phyloP scores from a whole-genome alignment of 92 coral and sea anemone species.

The Epizoanthus illoricatus region DNA sequence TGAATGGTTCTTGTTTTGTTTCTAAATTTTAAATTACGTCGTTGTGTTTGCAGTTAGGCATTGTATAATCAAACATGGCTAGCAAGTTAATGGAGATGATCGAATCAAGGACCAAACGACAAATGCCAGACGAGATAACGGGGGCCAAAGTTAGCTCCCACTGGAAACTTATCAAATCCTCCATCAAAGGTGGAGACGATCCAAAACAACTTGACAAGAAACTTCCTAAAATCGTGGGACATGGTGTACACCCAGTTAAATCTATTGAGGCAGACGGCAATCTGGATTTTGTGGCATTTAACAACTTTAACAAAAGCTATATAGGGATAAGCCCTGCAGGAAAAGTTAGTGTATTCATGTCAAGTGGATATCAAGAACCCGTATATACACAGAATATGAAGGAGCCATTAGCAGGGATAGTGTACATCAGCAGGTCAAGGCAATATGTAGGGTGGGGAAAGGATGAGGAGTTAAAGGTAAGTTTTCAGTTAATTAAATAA shows the following conservation, averaged over 20 bases:
- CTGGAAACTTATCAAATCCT: conserved; percentile 14
- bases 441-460: conserved; percentile 29
- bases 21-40: too few relatives aligned
- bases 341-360: conserved; percentile 20
- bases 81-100: conserved; percentile 29
- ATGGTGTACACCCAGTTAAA: conserved; percentile 17
- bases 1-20: too few relatives aligned
- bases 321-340: conserved; percentile 11
- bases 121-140: conserved; percentile 6
- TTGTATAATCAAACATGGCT: not conserved
- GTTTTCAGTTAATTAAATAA: not conserved
- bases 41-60: too few relatives aligned
- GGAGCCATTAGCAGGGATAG: conserved; percentile 8
- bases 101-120: conserved; percentile 17
- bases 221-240: conserved; percentile 22
- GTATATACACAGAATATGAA: not conserved
- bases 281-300: conserved; percentile 14
- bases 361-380: conserved; percentile 28
- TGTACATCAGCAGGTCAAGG: conserved; percentile 16
- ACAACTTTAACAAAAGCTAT: not conserved
- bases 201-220: conserved; percentile 20
- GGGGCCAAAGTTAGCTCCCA: conserved; percentile 29
- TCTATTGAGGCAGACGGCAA: conserved; percentile 17
- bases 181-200: not conserved
- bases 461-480: conserved; percentile 6